Base-by-base conservation (phyloP, 1,140 invertebrate species). In the Dinothrombium tinctorium region DNA sequence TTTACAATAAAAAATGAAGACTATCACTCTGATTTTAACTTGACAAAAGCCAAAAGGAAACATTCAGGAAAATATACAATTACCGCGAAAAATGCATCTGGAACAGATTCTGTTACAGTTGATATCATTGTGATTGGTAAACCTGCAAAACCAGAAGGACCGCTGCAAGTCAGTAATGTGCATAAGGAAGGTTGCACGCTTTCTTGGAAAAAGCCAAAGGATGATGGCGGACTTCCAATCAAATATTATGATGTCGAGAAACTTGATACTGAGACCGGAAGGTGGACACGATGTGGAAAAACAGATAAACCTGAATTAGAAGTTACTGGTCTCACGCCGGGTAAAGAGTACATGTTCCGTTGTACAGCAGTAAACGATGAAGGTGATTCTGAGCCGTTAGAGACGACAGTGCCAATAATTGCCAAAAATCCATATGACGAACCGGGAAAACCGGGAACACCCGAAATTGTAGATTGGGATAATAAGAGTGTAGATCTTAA, bases 341-440 rank as follows among this genome's bases (percentile, higher is more conserved):
- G 76, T 61, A 87, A 76, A 58, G 79, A 74, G 52, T 92, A 79
- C 63, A 87, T 87, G 65, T 95, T 98, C 66, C 69, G 90, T 45
- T 86, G 95, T 43, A 69, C 74, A 43, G 90, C 89, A 36, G 75
- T 92, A 11, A 96, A 96, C 56, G 82, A 82, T 54, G 54, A 64
- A 46, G 68, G 68, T 6, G 51, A 55, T 17, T 63, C 82, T 58
- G 84, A 94, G 56, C 83, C 84, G 36, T 74, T 80, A 19, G 60
- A 74, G 7, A 81, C 86, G 51, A 72, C 64, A 44, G 86, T 81
- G 54, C 71, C 77, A 22, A 73, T 89, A 21, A 58, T 92, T 33
- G 87, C 89, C 26, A 95, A 95, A 62, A 86, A 96, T 74, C 89
- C 89, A 49, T 96, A 84, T 81, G 80, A 92, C 62, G 83, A 87